Percentiles rank a stretch among this genome's conserved stretches.
These are phyloP conservation scores for Rhinolophus sinicus DNA, from an alignment of 2,113 vertebrate species.

Conservation along the genomic window DNA sequence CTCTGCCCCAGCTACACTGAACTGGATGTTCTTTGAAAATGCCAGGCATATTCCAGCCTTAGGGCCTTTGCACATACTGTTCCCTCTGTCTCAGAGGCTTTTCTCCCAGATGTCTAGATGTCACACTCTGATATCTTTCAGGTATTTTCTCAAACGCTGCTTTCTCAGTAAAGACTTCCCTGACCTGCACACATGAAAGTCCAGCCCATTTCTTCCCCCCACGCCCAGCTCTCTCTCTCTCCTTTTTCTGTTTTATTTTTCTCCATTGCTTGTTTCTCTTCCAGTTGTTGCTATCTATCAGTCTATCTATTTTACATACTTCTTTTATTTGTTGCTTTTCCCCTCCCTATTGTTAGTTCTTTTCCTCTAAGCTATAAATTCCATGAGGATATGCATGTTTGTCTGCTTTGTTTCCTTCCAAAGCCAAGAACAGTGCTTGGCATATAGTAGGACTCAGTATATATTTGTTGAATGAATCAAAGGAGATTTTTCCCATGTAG, in stretches of 20 bases:
- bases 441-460: background rate
- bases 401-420: background rate
- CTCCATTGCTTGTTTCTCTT: background rate
- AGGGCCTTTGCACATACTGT: background rate
- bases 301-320: background rate
- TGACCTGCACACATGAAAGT: background rate
- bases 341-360: background rate
- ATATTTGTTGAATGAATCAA: background rate
- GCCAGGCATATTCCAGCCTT: background rate
- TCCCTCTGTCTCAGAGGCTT: background rate
- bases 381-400: background rate
- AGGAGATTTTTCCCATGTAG: background rate
- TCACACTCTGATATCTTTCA: background rate
- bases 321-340: background rate
- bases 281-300: background rate
- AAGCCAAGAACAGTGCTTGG: background rate
- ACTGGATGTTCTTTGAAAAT: background rate
- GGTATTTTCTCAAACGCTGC: background rate
- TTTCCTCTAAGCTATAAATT: background rate
- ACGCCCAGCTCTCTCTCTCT: background rate
- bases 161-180: background rate
- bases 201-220: background rate
- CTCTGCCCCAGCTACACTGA: background rate
- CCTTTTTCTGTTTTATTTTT: background rate
- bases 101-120: background rate